Evolutionary conservation across 2,797 vertebrate species (phyloP), one percentile per base, ranked within the genome.

Genomic region (Fistularia tabacaria): DNA sequence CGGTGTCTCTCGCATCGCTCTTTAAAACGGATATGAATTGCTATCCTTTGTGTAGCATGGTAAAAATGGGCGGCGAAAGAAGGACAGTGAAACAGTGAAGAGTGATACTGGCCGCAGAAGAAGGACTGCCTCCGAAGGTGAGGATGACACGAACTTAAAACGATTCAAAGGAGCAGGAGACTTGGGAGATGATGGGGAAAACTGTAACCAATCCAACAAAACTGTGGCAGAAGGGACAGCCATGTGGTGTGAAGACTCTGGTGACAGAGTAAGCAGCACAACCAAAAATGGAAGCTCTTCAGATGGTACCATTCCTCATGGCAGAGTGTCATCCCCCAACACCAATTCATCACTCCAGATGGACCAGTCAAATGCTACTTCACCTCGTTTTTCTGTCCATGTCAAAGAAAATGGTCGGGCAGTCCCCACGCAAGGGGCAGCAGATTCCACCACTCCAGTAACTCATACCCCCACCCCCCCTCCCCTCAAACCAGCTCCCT

Each of bases 391-490:
- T 60, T 59, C 76, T 2, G 88, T 89, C 73, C 93, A 94, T 72
- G 89, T 94, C 81, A 99, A 98, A 89, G 97, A 99, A 87, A 98
- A 99, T 42, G 96, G 97, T 54, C 94, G 93, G 60, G 84, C 91
- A 7, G 79, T 92, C 41, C 84, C 93, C 69, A 90, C 92, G 36
- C 95, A 95, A 69, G 97, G 93, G 54, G 91, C 89, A 38, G 87
- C 91, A 45, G 91, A 94, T 51, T 73, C 88, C n/a, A 83, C 80
- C 11, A 81, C 80, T 46, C 67, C 77, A 7, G 49, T 71, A 64
- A 38, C 82, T 79, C 69, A 90, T 66, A 87, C 93, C 59, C 86
- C 88, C 7, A 89, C 82, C 11, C 90, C 90, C 9, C 75, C 92
- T 51, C 89, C 93, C 54, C 83, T 92, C 43, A 92, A 92, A 66